Evolutionary conservation across 2,797 vertebrate species (phyloP).

Genomic region (Manis javanica): DNA sequence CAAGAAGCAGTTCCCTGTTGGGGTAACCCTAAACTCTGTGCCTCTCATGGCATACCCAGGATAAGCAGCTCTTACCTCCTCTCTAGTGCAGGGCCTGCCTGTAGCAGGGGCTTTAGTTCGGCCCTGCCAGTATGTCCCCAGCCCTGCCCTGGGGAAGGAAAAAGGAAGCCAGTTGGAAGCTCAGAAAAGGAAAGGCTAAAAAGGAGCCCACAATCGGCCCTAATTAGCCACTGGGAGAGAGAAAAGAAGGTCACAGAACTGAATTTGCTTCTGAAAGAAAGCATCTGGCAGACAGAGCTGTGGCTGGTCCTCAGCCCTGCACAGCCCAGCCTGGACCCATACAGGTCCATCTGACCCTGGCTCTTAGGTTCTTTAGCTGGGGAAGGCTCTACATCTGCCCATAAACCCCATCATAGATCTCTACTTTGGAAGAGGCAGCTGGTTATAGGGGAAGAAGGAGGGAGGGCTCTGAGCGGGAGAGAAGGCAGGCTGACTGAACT

Average conservation of each 20-base stretch:
- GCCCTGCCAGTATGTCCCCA: background rate
- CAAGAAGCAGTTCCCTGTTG: background rate
- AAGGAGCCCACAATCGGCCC: constrained; percentile 74
- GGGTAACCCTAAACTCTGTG: background rate
- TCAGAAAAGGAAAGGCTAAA: constrained; percentile 83
- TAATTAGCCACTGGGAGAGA: constrained; percentile 71
- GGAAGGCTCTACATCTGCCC: background rate
- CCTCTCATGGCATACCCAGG: background rate
- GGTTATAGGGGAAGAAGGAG: background rate
- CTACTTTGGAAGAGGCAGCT: background rate
- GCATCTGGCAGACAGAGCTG: constrained; percentile 22
- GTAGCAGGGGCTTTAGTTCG: background rate
- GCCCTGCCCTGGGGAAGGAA: background rate
- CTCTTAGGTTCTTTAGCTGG: background rate
- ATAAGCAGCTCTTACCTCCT: background rate
- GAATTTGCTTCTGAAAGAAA: constrained; percentile 41
- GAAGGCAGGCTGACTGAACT: background rate
- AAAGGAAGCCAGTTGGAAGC: constrained; percentile 67
- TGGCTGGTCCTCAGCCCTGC: background rate
- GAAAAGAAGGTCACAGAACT: constrained; percentile 77
- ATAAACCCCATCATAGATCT: background rate
- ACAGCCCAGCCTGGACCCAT: background rate
- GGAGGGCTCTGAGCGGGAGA: background rate
- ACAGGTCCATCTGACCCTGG: background rate
- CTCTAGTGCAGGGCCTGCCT: background rate